Evolutionary conservation across 2,888 invertebrate genomes (phyloP), one percentile per base, ranked within the genome.

Genomic region (Stenodera caucasica): DNA sequence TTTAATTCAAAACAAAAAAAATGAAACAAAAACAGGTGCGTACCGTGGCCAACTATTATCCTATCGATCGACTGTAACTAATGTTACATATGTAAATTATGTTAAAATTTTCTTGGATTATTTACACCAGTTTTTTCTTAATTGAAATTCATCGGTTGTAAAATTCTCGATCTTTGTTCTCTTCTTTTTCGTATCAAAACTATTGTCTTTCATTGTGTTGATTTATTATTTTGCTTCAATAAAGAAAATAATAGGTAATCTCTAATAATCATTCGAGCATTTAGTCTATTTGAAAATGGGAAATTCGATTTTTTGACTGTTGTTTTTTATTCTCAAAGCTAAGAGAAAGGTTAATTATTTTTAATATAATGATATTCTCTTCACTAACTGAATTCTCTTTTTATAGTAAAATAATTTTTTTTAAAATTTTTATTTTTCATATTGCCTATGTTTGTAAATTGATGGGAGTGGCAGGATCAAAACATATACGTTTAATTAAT

Each of bases 41-140:
- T 60, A 50, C 37, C 54, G 55, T 52, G 45, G 53, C 11, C 21
- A 21, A 61, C 53, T 54, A 64, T 58, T 61, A n/a, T n/a, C n/a
- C 68, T 63, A 56, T 67, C 75, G 77, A 69, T 69, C 72, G 59
- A 70, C 77, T 78, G 74, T 74, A 70, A 70, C 77, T 76, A 76
- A 78, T 75, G 75, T 21, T 76, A 75, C 74, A 74, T 78, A 78
- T 77, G 77, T 77, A 76, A 77, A 77, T 78, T 78, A 77, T 72
- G 74, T 72, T 70, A 72, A 72, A 72, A 75, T 75, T 45, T 45
- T 74, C 71, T 70, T 71, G 73, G 21, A 75, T 77, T 76, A 75
- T 76, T 74, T 74, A 72, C 75, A 72, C 67, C 67, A 68, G 54
- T 49, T 49, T 64, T 69, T 72, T 71, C 30, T 29, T 29, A 9